Base-by-base conservation (phyloP, 53 echinoderm and acorn worm genomes). In the Apostichopus leukothele region DNA sequence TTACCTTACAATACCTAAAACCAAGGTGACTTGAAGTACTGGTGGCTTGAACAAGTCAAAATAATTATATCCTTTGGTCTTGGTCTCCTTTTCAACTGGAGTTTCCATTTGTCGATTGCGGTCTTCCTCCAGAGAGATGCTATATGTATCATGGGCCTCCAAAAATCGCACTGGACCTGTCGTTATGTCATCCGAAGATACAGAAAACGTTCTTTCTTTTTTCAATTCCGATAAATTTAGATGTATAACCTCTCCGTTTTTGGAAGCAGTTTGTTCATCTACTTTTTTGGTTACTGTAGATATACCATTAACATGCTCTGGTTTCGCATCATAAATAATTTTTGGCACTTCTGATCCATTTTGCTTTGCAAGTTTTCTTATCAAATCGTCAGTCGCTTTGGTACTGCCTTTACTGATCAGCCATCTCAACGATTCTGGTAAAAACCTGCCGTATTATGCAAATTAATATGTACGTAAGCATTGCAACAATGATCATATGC, bases 371-470 rank as follows among this genome's bases (percentile, higher is more conserved):
- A 93, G 90, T 52, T 81, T 91, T 61, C 76, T 85, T 4, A 96
- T 88, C 39, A 89, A 91, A 23, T 27, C 68, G 63, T 96, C 92
- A 23, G 92, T 93, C 67, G 94, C 80, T 23, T 91, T 75, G 6
- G 84, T 54, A 18, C 86, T 91, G 51, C 94, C 93, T 53, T 85
- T 93, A 11, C 93, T 93, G 74, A 92, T 75, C 21, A 93, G 90
- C 96, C 96, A 96, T 39, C 96, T 79, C 10, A 79, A 87, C 7
- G 96, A 94, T 74, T 96, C 94, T 3, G 96, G 96, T 54, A 96
- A 89, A 8, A 93, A 12, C 91, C 96, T 96, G 67, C 3, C 1
- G 60, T 13, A 71, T 57, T 57, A 57, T 10, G 4, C 10, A 39
- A 57, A 57, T 57, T 1, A 57, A 57, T 57, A 10, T 7, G 57